Evolutionary conservation across 2,888 invertebrate species (phyloP), one percentile per base, ranked within the genome.

Genomic region (Autographa gamma): DNA sequence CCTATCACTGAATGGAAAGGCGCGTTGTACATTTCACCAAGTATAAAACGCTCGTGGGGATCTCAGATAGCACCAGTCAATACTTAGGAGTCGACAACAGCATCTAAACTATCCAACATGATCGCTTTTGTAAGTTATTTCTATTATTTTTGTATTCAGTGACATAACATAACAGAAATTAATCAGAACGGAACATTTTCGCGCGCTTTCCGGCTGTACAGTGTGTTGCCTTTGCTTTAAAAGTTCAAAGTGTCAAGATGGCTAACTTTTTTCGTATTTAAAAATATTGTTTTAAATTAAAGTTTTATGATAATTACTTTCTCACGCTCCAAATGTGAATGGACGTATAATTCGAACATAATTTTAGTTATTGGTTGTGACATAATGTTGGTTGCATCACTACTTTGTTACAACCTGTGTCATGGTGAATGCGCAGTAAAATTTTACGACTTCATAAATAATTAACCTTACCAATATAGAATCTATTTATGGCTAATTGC

Each of bases 1-100:
- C 90, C 95, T 93, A 94, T 94, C 94, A 86, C 92, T 92, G 89
- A 93, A 93, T 95, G 92, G 95, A 95, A 95, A 95, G 95, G 95
- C 85, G 79, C 77, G 77, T 83, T 83, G 85, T 85, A 82, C 95
- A 93, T 95, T 95, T 94, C 95, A 92, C 95, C 92, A 88, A 92
- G 90, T 95, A 95, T 95, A 95, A 93, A 95, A 95, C 77, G 87
- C 71, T 92, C 69, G 92, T 87, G 89, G 89, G 90, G 92, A 88
- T 86, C 89, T 81, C 68, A 78, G 72, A 84, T 87, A 79, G 88
- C 92, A 93, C 92, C 95, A 95, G 94, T 95, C 92, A 91, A 87
- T 87, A 89, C 87, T 84, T 83, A 86, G 91, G 88, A 90, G 89
- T 89, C 92, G 89, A 87, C 91, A 88, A 88, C 79, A 85, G 82